Evolutionary conservation across 2,797 vertebrate species (phyloP), one percentile per base, ranked within the genome.

Genomic region (Gymnoscopelus braueri): DNA sequence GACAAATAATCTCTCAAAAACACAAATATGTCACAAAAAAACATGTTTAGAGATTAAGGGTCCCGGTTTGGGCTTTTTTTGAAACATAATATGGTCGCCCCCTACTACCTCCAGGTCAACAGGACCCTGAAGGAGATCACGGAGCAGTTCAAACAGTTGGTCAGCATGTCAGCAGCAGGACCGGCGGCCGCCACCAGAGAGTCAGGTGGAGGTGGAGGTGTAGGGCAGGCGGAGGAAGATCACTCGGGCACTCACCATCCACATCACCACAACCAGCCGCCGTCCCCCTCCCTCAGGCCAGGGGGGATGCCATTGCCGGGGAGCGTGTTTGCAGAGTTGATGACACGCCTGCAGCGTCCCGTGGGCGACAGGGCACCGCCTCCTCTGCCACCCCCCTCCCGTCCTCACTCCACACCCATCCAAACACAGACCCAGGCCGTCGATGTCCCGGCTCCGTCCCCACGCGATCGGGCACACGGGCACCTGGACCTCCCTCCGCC

Each of bases 51-150:
- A n/a, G n/a, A n/a, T n/a, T 19, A 19, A 19, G 19, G 19, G 19
- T 19, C 19, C 19, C 19, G 19, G 19, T 19, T 19, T 19, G 19
- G 19, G 19, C 19, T 19, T 19, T 19, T 19, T 19, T 19, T 19
- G 19, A 19, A 19, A 19, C 1, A 19, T 19, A 19, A 19, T 19
- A 19, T 19, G 19, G 19, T 19, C 19, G 19, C 19, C 19, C 19
- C 19, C 19, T 19, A 19, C 39, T 8, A 88, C 26, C 91, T 96
- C 59, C 92, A 91, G 3, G 91, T 94, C 80, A 96, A 95, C 86
- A 91, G 85, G 23, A 90, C 90, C 2, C 88, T 90, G 13, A 93
- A 86, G 74, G 94, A 94, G 69, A 94, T 95, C 88, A 94, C 93
- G 0, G 93, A 95, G 57, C 92, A 92, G 56, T 95, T 94, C 75